phyloP scores from a whole-genome alignment of 2,797 vertebrate species.

The Tympanoctomys barrerae region DNA sequence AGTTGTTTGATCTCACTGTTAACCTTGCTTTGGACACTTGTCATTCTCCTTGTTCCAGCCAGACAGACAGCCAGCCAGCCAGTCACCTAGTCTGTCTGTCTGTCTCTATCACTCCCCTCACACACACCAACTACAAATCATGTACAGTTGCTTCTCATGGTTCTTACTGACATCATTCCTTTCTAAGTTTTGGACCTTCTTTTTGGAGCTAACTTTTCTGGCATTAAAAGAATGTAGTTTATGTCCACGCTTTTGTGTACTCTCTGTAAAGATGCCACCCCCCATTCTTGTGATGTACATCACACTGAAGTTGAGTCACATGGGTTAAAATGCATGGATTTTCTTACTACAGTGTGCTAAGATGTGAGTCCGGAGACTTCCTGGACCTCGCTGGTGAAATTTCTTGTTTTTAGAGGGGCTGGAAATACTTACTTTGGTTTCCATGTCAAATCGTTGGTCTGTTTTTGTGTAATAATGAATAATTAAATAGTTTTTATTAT shows the following conservation, averaged over 20 bases:
- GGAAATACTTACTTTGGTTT: slow-evolving; percentile 50
- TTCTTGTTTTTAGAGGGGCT: slow-evolving; percentile 4
- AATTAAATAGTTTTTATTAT: neutral
- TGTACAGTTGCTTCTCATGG: neutral
- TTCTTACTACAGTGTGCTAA: neutral
- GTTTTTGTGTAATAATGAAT: slow-evolving; percentile 15
- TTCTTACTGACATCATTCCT: neutral
- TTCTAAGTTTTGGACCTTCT: neutral
- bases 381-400: neutral
- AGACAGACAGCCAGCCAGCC: neutral
- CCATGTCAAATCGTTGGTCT: neutral
- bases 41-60: neutral
- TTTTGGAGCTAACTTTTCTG: neutral
- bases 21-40: neutral
- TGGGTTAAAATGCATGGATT: neutral
- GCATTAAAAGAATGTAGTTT: neutral
- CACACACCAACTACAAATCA: neutral
- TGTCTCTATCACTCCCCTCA: neutral
- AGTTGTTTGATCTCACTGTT: neutral
- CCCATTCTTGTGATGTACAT: neutral
- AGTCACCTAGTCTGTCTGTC: neutral
- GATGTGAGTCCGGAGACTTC: neutral
- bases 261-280: neutral
- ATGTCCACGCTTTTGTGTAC: neutral
- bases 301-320: neutral